Base-by-base conservation (phyloP, 35 echinoderm and acorn worm species). In the Ophiothrix spiculata region DNA sequence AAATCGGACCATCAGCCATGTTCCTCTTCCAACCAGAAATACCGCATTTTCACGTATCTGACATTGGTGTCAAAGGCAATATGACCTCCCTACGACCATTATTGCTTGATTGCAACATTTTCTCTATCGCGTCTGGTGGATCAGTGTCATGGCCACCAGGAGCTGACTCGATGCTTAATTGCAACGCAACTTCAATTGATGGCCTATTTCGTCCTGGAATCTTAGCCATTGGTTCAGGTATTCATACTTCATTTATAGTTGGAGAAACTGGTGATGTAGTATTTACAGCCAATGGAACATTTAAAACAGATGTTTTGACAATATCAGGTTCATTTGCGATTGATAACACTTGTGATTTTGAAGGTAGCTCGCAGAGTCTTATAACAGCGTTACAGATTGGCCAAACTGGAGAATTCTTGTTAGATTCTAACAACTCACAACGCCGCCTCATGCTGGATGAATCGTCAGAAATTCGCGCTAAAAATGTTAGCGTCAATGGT, bases 191-290 rank as follows among this genome's bases (percentile, higher is more conserved):
- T 31, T 46, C n/a, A 32, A 73, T 91, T 4, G 76, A 95, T 41
- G 93, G 93, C 33, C 23, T 36, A 19, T 87, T 95, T 34, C 77
- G 35, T 78, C 88, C 93, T 14, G 89, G 88, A 40, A 81, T 49
- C 33, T 15, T 95, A 32, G 39, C 79, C 34, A 75, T 77, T 64
- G 79, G 69, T 32, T 60, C 29, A 32, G 93, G 93, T 16, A 78
- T 84, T 76, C n/a, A n/a, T n/a, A 56, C 56, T 31, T 39, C 35
- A 0, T 95, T 95, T 73, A 69, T 38, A 32, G 84, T 95, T 15
- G 64, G 42, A 40, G 64, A 56, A 35, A 69, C 54, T 11, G 93
- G 93, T 37, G 33, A 87, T 31, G 45, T 88, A 15, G 33, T 17
- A 14, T 39, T 91, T 31, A 90, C 32, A 10, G 31, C 80, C 32